phyloP scores from a whole-genome alignment of 2,797 vertebrate species.

The Aldrovandia affinis region DNA sequence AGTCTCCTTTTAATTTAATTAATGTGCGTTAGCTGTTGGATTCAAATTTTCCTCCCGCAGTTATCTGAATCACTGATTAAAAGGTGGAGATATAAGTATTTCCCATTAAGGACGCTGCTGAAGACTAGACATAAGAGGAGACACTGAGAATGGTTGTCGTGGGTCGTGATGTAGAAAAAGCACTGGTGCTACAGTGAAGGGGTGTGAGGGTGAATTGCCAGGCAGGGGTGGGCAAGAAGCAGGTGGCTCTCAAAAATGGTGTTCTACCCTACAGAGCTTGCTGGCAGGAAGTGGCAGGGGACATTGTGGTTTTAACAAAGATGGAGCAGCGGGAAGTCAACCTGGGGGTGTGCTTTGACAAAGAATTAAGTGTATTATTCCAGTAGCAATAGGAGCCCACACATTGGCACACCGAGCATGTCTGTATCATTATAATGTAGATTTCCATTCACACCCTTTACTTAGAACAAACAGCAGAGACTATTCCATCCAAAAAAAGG shows the following conservation, averaged over 20 bases:
- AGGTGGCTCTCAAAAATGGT: neutral
- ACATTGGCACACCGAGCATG: neutral
- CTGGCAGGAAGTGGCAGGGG: neutral
- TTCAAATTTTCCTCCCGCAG: conserved; percentile 28
- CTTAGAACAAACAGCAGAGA: neutral
- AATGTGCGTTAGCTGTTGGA: conserved; percentile 18
- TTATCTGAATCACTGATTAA: conserved; percentile 35
- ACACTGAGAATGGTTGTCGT: neutral
- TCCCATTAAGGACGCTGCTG: neutral
- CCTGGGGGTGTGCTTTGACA: neutral
- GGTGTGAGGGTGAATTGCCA: neutral
- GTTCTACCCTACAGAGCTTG: neutral
- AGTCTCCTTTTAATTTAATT: conserved; percentile 42
- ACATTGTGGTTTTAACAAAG: neutral
- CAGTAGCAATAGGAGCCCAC: neutral
- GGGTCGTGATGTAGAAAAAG: neutral
- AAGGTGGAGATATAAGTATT: conserved; percentile 31
- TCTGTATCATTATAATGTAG: neutral
- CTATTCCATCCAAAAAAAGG: no score
- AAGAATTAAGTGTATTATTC: neutral
- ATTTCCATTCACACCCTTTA: neutral
- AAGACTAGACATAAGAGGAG: neutral
- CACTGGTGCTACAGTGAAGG: neutral
- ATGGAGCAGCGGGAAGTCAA: neutral
- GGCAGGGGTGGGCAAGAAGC: neutral